Conservation (phyloP, 1,140 invertebrate genomes). For the Nixonia krombeini region DNA sequence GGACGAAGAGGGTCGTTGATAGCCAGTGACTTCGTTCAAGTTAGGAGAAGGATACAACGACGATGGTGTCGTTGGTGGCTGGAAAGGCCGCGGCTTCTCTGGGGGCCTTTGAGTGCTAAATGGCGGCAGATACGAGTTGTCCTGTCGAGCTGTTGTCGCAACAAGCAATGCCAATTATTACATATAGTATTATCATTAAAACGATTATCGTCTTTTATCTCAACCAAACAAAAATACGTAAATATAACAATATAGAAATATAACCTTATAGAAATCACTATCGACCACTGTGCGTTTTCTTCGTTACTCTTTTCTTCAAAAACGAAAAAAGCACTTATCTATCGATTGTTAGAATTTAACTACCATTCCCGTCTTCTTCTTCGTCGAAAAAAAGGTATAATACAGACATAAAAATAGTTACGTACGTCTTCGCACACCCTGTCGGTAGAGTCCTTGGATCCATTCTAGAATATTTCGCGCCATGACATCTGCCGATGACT, state of each 20-base stretch:
- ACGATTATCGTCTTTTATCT: too few species aligned
- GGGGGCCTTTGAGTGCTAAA: constrained; percentile 75
- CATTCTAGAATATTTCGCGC: constrained; percentile 80
- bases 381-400: too few species aligned
- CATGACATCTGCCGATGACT: constrained; percentile 75
- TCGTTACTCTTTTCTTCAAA: too few species aligned
- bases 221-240: too few species aligned
- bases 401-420: too few species aligned
- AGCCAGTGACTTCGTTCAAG: constrained; percentile 56
- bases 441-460: constrained; percentile 79
- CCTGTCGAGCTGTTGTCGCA: constrained; percentile 77
- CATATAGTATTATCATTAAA: too few species aligned
- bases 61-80: constrained; percentile 64
- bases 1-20: constrained; percentile 48
- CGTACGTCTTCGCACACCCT: constrained; percentile 78
- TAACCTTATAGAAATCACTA: too few species aligned
- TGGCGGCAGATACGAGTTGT: constrained; percentile 74
- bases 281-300: too few species aligned
- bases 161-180: constrained; percentile 12
- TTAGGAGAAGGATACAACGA: constrained; percentile 50
- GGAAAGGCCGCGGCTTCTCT: constrained; percentile 78
- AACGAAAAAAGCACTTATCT: too few species aligned
- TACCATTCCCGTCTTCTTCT: too few species aligned
- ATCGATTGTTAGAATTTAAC: too few species aligned
- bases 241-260: too few species aligned